Base-by-base conservation (phyloP, 2,113 vertebrate genomes). In the Columba livia region DNA sequence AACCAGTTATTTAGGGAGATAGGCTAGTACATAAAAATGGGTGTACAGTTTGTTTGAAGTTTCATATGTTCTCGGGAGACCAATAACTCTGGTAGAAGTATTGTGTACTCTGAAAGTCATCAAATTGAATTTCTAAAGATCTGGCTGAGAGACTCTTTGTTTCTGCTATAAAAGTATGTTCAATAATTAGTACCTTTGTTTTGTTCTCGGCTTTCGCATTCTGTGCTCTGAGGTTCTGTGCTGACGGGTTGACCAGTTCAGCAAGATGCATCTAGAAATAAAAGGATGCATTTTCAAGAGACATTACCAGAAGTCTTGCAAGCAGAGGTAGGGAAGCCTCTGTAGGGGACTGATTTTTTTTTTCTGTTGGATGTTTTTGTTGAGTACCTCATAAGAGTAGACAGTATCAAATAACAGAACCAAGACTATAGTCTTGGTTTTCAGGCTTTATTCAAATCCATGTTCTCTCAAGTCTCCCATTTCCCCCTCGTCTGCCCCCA, bases 401-500 rank as follows among this genome's bases (percentile, higher is more conserved):
- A 36, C 10, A 79, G 15, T 47, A 72, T 36, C 24, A 34, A 67
- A 21, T 48, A 66, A 71, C 29, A 69, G 26, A 64, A 40, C 38
- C 18, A 60, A 15, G 19, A 29, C 3, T 75, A 29, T 47, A 40
- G 13, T 53, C 26, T 34, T 79, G 15, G 3, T 0, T 32, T 91
- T 82, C 0, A 15, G 38, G 6, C 38, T 91, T 71, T 53, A 11
- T 79, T 74, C 89, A 71, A 85, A 66, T 87, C 36, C 36, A 40
- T 6, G 4, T 79, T 94, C 17, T 65, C 24, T 82, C 31, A 32
- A 44, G n/a, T 7, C 6, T 67, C 20, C 8, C 17, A 0, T 50
- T 88, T 77, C 10, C 3, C 3, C 4, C 3, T 21, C 7, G 2
- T 38, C 6, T 28, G 1, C 10, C 2, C 0, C 4, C 24, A 51